These are phyloP conservation scores for Nothura maculosa DNA, from an alignment of 2,797 vertebrate species.

Conservation along the genomic window DNA sequence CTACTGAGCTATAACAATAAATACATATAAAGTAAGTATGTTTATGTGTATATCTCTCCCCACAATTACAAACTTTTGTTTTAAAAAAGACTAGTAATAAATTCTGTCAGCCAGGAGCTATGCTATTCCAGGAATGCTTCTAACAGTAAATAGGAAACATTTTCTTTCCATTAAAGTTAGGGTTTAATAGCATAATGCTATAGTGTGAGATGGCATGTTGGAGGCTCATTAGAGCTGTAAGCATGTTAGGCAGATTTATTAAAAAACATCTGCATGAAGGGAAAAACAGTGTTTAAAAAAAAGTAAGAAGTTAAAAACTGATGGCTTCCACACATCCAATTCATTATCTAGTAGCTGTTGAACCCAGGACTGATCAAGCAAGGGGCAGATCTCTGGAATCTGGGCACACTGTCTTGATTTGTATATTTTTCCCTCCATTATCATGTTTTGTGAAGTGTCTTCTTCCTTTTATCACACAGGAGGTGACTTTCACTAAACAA, in stretches of 20 bases:
- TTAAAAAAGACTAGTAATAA: background rate
- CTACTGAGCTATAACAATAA: background rate
- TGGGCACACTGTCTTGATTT: background rate
- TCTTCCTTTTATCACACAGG: fast-evolving
- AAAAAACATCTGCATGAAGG: conserved; percentile 38
- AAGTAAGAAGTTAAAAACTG: background rate
- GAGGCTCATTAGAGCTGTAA: conserved; percentile 27
- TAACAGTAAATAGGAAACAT: background rate
- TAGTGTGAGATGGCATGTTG: background rate
- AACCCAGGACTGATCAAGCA: background rate
- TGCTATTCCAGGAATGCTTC: background rate
- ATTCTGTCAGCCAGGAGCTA: background rate
- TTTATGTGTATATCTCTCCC: background rate
- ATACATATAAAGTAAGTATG: background rate
- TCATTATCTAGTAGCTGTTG: conserved; percentile 11
- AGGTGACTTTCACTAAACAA: background rate
- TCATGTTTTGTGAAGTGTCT: background rate
- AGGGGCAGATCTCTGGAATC: background rate
- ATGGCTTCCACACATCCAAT: background rate
- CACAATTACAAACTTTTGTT: background rate
- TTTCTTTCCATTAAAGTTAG: background rate
- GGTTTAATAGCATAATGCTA: background rate
- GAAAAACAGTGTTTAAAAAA: background rate
- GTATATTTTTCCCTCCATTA: background rate
- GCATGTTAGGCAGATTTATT: conserved; percentile 30